Base-by-base conservation (phyloP, 2,113 vertebrate species). In the Lophotis ruficrista region DNA sequence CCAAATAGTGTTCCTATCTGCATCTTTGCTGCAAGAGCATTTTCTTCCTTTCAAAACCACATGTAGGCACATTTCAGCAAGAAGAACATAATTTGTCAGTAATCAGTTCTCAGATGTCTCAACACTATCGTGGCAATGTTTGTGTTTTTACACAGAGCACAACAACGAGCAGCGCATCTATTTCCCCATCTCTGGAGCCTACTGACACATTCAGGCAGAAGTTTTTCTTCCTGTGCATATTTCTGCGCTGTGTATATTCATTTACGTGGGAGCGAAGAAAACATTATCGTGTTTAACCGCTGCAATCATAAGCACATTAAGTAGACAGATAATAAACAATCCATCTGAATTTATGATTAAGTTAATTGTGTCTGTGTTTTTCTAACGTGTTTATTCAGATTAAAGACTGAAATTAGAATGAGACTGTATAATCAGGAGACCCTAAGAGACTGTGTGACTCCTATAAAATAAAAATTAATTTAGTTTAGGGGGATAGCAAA, bases 251-350 rank as follows among this genome's bases (percentile, higher is more conserved):
- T 83, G 91, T 95, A 30, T 94, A 86, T 96, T 94, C 89, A 95
- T 95, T 92, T 94, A 82, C 82, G 68, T 61, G 61, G 82, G 92
- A 91, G 86, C 89, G 87, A 92, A 94, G 93, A 91, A 91, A 97
- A 94, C 81, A 92, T 96, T 95, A 95, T 95, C 89, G 65, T 92
- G 84, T 95, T 94, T 94, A 97, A 96, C 94, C 92, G 57, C 94
- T 79, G 91, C 93, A 96, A 92, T 96, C 96, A 96, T 94, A 94
- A 96, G 92, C 94, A 83, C 96, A 85, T 96, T 97, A 96, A 91
- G 81, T 73, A 93, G 94, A 91, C 77, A 85, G 94, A 96, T 94
- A 95, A 97, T 95, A 96, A 96, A 96, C 92, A 96, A 96, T 95
- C 87, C 81, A 91, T 94, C 89, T 96, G 83, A 95, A 95, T 96